These are phyloP conservation scores for Aphodius sticticus DNA, from an alignment of 2,888 invertebrate species.

Conservation along the genomic window DNA sequence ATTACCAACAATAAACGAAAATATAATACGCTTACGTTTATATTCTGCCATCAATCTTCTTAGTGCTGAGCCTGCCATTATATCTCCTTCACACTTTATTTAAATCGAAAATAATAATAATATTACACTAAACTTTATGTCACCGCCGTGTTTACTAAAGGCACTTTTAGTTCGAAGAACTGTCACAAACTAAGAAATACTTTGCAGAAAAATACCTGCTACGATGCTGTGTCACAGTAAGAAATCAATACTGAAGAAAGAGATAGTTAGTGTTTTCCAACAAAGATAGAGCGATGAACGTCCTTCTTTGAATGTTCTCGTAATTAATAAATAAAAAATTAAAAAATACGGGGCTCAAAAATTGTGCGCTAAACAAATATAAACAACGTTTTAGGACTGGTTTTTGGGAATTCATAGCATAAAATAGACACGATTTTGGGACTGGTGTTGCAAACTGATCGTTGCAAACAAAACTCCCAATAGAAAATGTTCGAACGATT, in stretches of 20 bases:
- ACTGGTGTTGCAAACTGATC: no score
- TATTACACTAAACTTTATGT: not conserved
- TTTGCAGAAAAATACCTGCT: not conserved
- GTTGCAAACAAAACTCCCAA: no score
- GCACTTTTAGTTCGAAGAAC: not conserved
- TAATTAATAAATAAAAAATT: not conserved
- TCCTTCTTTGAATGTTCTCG: not conserved
- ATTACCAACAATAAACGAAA: not conserved
- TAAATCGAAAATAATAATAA: not conserved
- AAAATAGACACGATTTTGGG: no score
- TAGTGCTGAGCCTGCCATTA: slow-evolving; percentile 86
- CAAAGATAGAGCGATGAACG: not conserved
- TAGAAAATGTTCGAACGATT: no score
- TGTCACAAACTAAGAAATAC: not conserved
- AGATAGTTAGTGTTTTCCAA: not conserved
- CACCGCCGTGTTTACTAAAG: not conserved
- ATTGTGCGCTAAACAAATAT: not conserved
- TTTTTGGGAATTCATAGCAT: no score
- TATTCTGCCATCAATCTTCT: slow-evolving; percentile 89
- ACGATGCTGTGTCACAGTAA: not conserved
- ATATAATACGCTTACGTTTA: slow-evolving; percentile 69
- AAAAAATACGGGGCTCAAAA: not conserved
- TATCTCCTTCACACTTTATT: not conserved
- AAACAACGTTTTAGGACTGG: no score
- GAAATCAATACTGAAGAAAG: not conserved